A percentile compares a stretch with the other conserved stretches of the same genome.
Conservation (phyloP, 2,113 vertebrate species). For the Tichodroma muraria region DNA sequence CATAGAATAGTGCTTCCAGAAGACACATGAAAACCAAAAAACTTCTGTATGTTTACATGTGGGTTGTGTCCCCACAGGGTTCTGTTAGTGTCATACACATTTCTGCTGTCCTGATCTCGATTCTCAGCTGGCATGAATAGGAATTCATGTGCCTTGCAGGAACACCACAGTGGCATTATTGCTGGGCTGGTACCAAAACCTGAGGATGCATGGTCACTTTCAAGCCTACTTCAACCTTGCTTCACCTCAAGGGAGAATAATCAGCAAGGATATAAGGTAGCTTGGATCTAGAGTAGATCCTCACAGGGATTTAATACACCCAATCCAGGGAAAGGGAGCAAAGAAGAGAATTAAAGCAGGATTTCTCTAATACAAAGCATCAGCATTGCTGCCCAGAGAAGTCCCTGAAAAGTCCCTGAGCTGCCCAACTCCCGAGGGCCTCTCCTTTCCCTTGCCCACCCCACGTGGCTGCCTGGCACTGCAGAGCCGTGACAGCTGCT, state of each 20-base stretch:
- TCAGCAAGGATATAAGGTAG: background rate
- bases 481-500: background rate
- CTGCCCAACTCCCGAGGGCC: background rate
- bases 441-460: background rate
- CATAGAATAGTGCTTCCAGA: background rate
- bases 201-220: background rate
- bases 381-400: background rate
- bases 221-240: background rate
- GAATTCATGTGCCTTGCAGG: background rate
- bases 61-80: background rate
- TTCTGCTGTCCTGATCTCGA: background rate
- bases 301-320: background rate
- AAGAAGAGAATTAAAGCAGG: background rate
- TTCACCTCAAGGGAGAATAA: background rate
- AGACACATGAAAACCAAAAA: background rate
- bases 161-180: background rate
- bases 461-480: background rate
- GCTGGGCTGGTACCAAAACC: background rate
- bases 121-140: background rate
- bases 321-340: background rate
- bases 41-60: background rate
- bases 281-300: background rate
- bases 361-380: background rate
- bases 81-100: background rate
- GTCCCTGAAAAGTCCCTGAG: background rate